Evolutionary conservation across 2,888 invertebrate genomes (phyloP), one percentile per base, ranked within the genome.

Genomic region (Malacosoma neustria): DNA sequence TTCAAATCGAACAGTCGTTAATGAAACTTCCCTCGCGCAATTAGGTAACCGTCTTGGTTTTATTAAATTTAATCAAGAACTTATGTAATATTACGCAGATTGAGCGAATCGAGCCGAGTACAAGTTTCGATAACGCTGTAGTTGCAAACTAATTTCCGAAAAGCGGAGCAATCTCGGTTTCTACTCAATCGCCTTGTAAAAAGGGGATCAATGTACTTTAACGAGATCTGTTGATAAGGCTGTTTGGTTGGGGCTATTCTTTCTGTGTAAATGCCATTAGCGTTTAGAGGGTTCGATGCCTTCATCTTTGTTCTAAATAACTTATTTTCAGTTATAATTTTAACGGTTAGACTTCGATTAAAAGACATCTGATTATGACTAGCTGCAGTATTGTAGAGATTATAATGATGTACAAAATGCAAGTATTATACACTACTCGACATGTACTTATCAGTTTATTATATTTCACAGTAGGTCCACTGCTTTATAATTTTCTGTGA

Each of bases 41-140:
- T 85, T 85, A 84, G 73, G 72, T 72, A 76, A 72, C 72, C 75
- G 68, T 80, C 84, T 82, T 77, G 76, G 77, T 84, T 85, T 85
- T 85, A 84, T 85, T 84, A 85, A 85, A 84, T 85, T 85, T 85
- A 85, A 85, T 84, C 82, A 84, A 80, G 81, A 84, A 84, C 80
- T 85, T 84, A 71, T 76, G 79, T 72, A 84, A 82, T 84, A 82
- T 80, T 76, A 79, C 80, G 74, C 82, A 81, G 82, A 85, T 84
- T 82, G 84, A 80, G 46, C 77, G 75, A 76, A 82, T 82, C 81
- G 69, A 64, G 69, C 66, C 75, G 72, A 71, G 75, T 75, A 75
- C 76, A 81, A 84, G 82, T 84, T 85, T 73, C 80, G 75, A 84
- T 82, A 77, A 72, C 80, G 71, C 59, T 68, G 65, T 80, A 84